These are phyloP conservation scores for Lepidurus packardi DNA, from an alignment of 1,140 invertebrate species.

Conservation along the genomic window DNA sequence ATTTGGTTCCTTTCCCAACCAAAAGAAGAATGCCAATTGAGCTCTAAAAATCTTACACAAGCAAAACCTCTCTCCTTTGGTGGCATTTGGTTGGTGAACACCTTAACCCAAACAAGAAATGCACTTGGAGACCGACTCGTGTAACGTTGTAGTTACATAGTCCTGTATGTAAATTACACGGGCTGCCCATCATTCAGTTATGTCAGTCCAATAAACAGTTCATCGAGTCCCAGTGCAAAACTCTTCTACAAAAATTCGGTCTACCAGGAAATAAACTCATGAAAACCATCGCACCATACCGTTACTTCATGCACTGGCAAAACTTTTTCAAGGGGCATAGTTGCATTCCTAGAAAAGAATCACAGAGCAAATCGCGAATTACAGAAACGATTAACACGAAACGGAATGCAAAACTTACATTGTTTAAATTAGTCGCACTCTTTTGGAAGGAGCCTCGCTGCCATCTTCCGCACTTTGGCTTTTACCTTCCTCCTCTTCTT, in stretches of 20 bases:
- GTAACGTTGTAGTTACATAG: not conserved
- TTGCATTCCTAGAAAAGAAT: not conserved
- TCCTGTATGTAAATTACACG: constrained; percentile 1
- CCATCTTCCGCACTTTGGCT: not conserved
- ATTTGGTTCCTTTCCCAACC: not conserved
- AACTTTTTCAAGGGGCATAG: constrained; percentile 10
- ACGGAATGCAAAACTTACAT: constrained; percentile 23
- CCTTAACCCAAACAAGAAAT: not conserved
- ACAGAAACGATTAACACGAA: not conserved
- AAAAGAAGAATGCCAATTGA: constrained; percentile 8
- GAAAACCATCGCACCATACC: not conserved
- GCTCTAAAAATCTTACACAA: not conserved
- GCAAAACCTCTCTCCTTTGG: not conserved
- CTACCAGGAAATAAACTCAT: not conserved
- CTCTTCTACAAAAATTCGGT: not conserved
- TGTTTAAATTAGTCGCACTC: constrained; percentile 24
- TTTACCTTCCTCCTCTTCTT: constrained; percentile 35
- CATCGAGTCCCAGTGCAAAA: not conserved
- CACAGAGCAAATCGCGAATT: not conserved
- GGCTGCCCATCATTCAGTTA: not conserved
- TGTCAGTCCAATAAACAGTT: not conserved
- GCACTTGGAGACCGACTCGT: not conserved
- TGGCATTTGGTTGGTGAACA: not conserved
- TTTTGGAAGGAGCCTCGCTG: constrained; percentile 24
- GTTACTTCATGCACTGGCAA: constrained; percentile 14